A percentile compares a stretch with the other conserved stretches of the same genome.
Conservation (phyloP, 2,797 vertebrate genomes). For the Setipinna tenuifilis region DNA sequence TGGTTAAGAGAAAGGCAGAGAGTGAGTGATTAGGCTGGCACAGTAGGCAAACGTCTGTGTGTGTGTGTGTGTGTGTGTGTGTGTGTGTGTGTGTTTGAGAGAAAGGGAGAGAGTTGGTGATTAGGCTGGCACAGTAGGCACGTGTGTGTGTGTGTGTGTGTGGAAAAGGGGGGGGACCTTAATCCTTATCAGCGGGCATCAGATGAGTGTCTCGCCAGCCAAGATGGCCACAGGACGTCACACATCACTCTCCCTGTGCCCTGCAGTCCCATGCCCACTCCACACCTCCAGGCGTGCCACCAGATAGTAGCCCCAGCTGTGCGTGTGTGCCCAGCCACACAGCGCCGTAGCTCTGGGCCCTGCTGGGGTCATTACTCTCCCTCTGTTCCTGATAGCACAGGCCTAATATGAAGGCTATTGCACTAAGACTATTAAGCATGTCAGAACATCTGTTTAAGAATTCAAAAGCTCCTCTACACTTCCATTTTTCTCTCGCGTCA, state of each 20-base stretch:
- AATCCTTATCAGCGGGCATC: conserved; percentile 10
- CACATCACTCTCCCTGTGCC: neutral
- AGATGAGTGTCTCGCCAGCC: neutral
- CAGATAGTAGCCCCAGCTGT: too few species aligned
- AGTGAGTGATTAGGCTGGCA: conserved; percentile 9
- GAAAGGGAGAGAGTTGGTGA: neutral
- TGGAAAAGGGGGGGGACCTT: neutral
- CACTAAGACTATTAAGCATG: neutral
- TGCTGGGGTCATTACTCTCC: neutral
- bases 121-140: neutral
- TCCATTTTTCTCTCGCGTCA: neutral
- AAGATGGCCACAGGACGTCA: neutral
- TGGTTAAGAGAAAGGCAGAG: neutral
- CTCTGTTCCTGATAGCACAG: neutral
- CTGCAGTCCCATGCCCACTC: too few species aligned
- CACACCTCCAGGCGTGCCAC: too few species aligned
- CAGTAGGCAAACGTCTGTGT: neutral
- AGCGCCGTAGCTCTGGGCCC: neutral
- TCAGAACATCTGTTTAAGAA: neutral
- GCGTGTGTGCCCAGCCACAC: neutral
- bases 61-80: too few species aligned
- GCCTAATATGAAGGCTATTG: neutral
- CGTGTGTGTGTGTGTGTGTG: too few species aligned
- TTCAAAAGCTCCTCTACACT: neutral
- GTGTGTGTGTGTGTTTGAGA: neutral